A percentile compares a stretch with the other conserved stretches of the same genome.
Conservation (phyloP, 2,888 invertebrate genomes). For the Lithophane ornitopus region DNA sequence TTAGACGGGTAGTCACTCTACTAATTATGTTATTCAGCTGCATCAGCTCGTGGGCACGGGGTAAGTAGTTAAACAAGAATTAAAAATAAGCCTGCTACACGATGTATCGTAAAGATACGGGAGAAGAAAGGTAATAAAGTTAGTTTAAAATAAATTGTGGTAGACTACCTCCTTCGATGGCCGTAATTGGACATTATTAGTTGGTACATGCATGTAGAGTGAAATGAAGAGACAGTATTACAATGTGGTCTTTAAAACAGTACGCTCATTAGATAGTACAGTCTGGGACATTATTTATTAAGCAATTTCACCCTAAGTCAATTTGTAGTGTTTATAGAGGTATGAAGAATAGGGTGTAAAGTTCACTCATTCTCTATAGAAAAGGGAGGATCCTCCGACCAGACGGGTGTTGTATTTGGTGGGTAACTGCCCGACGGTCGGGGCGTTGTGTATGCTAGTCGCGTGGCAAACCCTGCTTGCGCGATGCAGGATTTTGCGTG, state of each 20-base stretch:
- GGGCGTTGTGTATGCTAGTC: background rate
- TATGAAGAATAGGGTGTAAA: background rate
- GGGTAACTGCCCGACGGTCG: background rate
- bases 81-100: constrained; percentile 10
- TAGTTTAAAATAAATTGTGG: constrained; percentile 34
- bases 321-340: background rate
- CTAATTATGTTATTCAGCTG: no score
- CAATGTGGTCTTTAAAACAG: background rate
- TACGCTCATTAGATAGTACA: background rate
- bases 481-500: background rate
- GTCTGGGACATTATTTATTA: background rate
- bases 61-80: constrained; percentile 1
- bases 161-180: constrained; percentile 22
- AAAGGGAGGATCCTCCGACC: background rate
- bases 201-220: constrained; percentile 15
- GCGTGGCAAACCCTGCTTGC: background rate
- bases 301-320: background rate
- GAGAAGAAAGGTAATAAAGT: constrained; percentile 23
- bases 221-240: constrained; percentile 8
- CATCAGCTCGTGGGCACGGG: background rate
- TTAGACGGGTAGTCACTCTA: no score
- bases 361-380: background rate
- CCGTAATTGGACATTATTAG: constrained; percentile 41
- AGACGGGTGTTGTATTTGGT: background rate
- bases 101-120: constrained; percentile 15